phyloP scores from a whole-genome alignment of 2,113 vertebrate species.

The Aptenodytes forsteri region DNA sequence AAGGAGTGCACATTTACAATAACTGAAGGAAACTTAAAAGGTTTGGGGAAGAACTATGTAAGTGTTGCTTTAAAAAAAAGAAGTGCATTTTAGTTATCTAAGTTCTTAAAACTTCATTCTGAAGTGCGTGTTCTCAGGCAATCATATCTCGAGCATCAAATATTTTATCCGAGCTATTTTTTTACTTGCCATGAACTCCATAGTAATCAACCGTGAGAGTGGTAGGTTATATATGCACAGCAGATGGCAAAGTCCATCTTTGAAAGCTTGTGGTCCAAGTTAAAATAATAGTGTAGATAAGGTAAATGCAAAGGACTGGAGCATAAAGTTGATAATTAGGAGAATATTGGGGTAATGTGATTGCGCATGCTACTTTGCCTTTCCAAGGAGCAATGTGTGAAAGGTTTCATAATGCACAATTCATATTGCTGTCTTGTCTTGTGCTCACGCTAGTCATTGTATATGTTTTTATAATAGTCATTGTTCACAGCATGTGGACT shows the following conservation, averaged over 20 bases:
- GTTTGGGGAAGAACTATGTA: background rate
- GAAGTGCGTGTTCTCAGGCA: background rate
- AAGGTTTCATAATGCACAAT: background rate
- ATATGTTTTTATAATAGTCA: background rate
- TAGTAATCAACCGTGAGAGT: fast-evolving
- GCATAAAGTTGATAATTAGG: background rate
- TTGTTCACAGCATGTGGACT: background rate
- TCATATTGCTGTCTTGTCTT: background rate
- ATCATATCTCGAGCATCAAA: background rate
- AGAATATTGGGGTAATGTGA: background rate
- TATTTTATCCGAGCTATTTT: background rate
- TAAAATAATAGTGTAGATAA: background rate
- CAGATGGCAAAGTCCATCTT: background rate
- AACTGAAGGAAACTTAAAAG: background rate
- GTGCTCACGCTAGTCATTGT: background rate
- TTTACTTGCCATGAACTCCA: background rate
- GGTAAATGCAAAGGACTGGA: background rate
- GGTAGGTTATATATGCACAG: background rate
- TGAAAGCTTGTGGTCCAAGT: background rate
- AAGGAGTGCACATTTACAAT: background rate
- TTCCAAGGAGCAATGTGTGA: background rate
- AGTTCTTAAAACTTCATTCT: background rate
- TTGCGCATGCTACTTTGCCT: background rate
- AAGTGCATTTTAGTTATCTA: background rate
- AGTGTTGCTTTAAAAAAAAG: background rate